Conservation (phyloP, 92 coral and sea anemone genomes). For the Paragorgia papillata region DNA sequence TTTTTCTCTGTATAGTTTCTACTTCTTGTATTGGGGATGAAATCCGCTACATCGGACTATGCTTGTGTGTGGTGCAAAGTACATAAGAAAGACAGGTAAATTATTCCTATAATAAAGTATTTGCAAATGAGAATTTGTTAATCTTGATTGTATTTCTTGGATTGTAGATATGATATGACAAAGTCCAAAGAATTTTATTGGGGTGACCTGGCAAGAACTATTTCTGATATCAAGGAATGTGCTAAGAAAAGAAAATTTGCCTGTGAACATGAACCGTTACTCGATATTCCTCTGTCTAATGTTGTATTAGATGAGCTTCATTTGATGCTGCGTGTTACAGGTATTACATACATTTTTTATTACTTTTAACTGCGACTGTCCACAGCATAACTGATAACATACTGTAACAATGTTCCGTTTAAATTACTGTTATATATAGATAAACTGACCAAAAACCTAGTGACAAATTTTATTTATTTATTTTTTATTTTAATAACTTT, state of each 20-base stretch:
- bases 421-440: background rate
- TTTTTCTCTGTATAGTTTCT: too few species aligned
- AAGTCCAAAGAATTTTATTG: constrained; percentile 18
- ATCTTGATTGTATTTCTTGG: too few species aligned
- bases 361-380: background rate
- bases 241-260: background rate
- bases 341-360: background rate
- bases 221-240: constrained; percentile 5
- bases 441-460: background rate
- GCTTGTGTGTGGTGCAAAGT: too few species aligned
- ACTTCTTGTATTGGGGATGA: too few species aligned
- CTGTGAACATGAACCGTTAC: background rate
- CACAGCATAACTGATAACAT: background rate
- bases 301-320: constrained; percentile 4
- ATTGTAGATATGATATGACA: constrained; percentile 37
- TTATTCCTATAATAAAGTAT: too few species aligned
- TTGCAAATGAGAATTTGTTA: too few species aligned
- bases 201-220: background rate
- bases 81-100: too few species aligned
- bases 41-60: too few species aligned
- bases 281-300: background rate
- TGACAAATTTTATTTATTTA: too few species aligned
- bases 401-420: too few species aligned
- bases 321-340: too few species aligned
- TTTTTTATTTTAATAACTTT: too few species aligned